Evolutionary conservation across 1,140 invertebrate genomes (phyloP), one percentile per base, ranked within the genome.

Genomic region (Hyphantria cunea): DNA sequence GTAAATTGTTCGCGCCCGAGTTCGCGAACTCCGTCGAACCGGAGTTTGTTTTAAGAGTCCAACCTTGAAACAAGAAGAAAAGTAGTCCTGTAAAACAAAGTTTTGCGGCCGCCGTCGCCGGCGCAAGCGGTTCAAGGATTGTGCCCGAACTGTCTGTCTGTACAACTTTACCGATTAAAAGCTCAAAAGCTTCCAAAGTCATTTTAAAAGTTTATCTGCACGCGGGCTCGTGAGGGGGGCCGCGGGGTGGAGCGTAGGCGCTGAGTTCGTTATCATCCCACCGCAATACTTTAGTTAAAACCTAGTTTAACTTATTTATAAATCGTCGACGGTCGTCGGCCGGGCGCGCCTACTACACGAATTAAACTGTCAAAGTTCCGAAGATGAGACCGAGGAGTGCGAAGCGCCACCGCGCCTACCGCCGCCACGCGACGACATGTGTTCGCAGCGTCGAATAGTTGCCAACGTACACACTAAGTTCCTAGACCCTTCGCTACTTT

Each of bases 71-170:
- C 87, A 92, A 91, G 89, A 91, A 91, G 89, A 91, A 91, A 92
- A 92, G 91, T 92, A 92, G 91, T 92, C 91, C 90, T 91, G 91
- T 91, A 91, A 91, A 92, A 92, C 90, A 92, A 92, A 92, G 90
- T 91, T 92, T 91, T 90, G 86, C 86, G 89, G 86, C 85, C 81
- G 86, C 80, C 89, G 89, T 89, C 88, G 88, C 89, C 89, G 90
- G 89, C 91, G 89, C 89, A 91, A 91, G 89, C 89, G 89, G 90
- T 91, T 91, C 89, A 91, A 91, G 90, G 90, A 92, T 91, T 91
- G 90, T 89, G 76, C 87, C 89, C 88, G 85, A 90, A 90, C 88
- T 90, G 89, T 91, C 90, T 91, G 89, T 89, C 89, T 90, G 89
- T 88, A 90, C 89, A 92, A 92, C 91, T 92, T 92, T 89, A 87